phyloP scores from a whole-genome alignment of 2,888 invertebrate genomes.

The Pollenia labialis region DNA sequence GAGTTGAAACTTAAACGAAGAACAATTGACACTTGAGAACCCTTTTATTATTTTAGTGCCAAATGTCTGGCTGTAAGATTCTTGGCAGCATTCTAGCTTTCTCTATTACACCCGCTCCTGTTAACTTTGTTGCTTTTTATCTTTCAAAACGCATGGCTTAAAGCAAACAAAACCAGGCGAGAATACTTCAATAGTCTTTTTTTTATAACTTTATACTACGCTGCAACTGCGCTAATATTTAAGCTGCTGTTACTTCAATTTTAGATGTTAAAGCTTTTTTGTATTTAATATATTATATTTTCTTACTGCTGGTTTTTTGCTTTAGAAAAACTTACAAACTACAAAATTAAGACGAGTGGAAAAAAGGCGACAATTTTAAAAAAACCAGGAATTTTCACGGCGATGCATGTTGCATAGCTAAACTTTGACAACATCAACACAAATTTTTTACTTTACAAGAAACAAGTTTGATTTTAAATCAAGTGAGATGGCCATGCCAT shows the following conservation, averaged over 20 bases:
- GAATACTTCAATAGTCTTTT: conserved; percentile 40
- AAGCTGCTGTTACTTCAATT: background rate
- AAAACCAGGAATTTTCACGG: conserved; percentile 31
- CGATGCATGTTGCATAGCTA: conserved; percentile 49
- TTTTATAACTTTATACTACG: conserved; percentile 22
- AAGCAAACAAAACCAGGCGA: conserved; percentile 55
- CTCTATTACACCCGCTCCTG: background rate
- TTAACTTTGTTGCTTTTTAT: conserved; percentile 31
- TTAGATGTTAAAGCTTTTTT: background rate
- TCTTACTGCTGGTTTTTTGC: conserved; percentile 13
- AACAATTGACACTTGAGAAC: conserved; percentile 68
- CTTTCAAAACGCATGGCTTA: conserved; percentile 37
- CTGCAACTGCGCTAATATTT: background rate
- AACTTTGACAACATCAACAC: background rate
- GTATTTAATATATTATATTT: conserved; percentile 28
- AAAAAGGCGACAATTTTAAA: conserved; percentile 37
- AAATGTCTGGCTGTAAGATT: conserved; percentile 38
- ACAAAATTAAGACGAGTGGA: conserved; percentile 17
- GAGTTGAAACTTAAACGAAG: conserved; percentile 29
- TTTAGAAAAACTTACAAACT: conserved; percentile 37
- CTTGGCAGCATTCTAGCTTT: background rate
- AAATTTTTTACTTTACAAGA: background rate
- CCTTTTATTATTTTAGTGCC: conserved; percentile 54
- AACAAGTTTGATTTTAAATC: background rate
- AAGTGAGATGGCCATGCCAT: background rate